These are phyloP conservation scores for Hozukius guyotensis DNA, from an alignment of 2,797 vertebrate genomes.

Conservation along the genomic window DNA sequence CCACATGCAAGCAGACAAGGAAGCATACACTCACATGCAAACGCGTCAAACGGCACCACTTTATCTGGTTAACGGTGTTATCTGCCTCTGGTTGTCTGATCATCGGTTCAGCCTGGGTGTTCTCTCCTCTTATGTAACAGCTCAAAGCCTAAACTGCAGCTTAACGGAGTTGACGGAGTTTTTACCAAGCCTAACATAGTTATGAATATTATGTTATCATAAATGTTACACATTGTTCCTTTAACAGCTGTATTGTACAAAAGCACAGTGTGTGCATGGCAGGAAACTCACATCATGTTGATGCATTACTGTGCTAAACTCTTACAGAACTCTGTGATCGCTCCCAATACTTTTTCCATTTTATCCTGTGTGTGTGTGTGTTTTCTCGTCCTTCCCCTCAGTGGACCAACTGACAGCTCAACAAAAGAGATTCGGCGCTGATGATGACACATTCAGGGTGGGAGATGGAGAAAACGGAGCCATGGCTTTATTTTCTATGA, in stretches of 20 bases:
- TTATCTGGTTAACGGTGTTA: background rate
- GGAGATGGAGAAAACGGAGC: background rate
- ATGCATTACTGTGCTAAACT: background rate
- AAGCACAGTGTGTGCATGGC: background rate
- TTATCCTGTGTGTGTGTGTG: background rate
- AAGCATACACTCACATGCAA: background rate
- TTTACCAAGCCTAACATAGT: too few relatives aligned
- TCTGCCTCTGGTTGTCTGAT: background rate
- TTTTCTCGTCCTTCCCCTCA: background rate
- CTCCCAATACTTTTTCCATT: background rate
- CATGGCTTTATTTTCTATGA: background rate
- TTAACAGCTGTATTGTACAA: background rate
- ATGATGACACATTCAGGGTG: background rate
- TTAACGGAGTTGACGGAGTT: background rate
- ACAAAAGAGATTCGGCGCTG: background rate
- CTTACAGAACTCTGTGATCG: background rate
- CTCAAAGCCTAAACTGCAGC: background rate
- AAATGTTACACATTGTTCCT: background rate
- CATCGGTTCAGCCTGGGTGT: background rate
- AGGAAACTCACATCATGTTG: background rate
- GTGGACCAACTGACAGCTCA: background rate
- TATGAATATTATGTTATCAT: too few relatives aligned
- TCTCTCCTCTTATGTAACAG: background rate
- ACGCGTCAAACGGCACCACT: background rate
- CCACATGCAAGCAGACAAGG: background rate